Evolutionary conservation across 2,797 vertebrate species (phyloP).

Genomic region (Octomys mimax): DNA sequence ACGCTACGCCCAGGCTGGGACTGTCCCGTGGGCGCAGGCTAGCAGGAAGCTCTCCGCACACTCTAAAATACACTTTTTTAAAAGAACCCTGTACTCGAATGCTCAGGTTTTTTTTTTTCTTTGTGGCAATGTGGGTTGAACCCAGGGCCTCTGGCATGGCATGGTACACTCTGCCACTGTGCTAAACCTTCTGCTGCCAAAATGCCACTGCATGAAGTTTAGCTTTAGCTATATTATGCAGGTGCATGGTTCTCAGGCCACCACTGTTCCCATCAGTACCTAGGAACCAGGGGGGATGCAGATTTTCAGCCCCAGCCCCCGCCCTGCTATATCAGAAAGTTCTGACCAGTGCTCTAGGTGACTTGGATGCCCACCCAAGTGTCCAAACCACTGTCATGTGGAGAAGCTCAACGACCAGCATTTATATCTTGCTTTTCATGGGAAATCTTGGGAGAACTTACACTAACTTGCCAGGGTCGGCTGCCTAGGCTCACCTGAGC

Average conservation of each 20-base stretch:
- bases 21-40: no score
- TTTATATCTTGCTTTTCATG: not conserved
- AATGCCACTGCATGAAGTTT: not conserved
- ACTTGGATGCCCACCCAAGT: not conserved
- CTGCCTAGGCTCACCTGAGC: not conserved
- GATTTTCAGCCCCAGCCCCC: not conserved
- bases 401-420: accelerated
- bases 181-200: not conserved
- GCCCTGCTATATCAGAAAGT: not conserved
- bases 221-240: not conserved
- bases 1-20: no score
- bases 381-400: not conserved
- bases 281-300: not conserved
- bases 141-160: not conserved
- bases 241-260: not conserved
- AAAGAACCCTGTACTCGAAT: not conserved
- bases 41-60: no score
- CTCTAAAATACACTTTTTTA: not conserved
- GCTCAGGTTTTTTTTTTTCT: not conserved
- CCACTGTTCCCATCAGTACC: not conserved
- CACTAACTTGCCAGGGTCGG: not conserved
- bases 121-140: not conserved
- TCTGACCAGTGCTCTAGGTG: not conserved
- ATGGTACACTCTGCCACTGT: not conserved
- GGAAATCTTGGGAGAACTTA: not conserved